phyloP scores from a whole-genome alignment of 2,888 invertebrate genomes.

The Deroplatys truncata region DNA sequence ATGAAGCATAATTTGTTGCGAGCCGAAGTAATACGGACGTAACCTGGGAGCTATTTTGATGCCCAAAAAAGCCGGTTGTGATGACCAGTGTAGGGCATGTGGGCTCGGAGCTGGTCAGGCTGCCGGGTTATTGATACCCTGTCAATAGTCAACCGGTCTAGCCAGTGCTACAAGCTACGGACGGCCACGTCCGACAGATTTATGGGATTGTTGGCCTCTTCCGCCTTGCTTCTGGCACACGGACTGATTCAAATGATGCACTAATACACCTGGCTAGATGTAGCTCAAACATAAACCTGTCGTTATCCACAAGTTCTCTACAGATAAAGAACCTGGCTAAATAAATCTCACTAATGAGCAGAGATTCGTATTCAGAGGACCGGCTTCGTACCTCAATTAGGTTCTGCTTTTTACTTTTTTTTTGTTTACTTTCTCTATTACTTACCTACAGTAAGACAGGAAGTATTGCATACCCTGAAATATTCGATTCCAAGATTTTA shows the following conservation, averaged over 20 bases:
- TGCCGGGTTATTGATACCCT: background rate
- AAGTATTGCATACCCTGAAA: too few species aligned
- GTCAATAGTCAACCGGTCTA: background rate
- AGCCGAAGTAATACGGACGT: too few species aligned
- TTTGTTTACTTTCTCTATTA: too few species aligned
- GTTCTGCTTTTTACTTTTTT: too few species aligned
- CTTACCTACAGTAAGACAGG: too few species aligned
- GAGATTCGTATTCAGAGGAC: background rate
- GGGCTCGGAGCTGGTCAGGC: background rate
- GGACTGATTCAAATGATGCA: background rate
- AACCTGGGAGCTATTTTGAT: too few species aligned
- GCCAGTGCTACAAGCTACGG: background rate
- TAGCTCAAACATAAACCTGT: background rate
- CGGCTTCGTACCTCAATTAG: too few species aligned
- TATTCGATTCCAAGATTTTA: too few species aligned
- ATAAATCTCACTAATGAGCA: background rate
- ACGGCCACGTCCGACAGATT: background rate
- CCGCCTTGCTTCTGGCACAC: background rate
- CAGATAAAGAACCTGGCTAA: background rate
- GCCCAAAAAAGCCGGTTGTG: too few species aligned
- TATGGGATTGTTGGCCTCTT: conserved; percentile 1
- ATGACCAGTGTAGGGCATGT: background rate
- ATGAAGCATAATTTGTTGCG: too few species aligned
- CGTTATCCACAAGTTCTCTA: background rate
- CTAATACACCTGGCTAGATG: background rate